Evolutionary conservation across 2,113 vertebrate genomes (phyloP).

Genomic region (Panurus biarmicus): DNA sequence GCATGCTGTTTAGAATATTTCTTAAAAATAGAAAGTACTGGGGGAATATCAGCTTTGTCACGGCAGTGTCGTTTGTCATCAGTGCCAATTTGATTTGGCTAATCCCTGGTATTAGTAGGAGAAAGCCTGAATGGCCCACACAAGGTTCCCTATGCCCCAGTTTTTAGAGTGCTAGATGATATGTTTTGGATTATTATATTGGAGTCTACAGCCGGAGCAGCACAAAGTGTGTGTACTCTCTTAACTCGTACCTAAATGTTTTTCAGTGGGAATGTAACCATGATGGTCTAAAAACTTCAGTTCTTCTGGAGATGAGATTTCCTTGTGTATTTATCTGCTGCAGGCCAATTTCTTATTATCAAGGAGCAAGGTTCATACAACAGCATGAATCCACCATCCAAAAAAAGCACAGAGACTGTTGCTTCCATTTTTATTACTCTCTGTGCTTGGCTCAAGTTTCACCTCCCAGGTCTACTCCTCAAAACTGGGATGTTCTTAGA

Average conservation of each 20-base stretch:
- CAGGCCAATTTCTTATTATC: not conserved
- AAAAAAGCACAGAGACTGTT: not conserved
- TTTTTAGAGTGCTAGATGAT: not conserved
- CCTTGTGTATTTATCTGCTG: not conserved
- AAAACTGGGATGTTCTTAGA: not conserved
- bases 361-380: not conserved
- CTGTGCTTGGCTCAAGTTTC: not conserved
- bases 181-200: not conserved
- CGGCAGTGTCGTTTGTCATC: fast-evolving
- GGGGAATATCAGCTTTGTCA: not conserved
- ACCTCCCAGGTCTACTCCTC: not conserved
- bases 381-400: not conserved
- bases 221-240: not conserved
- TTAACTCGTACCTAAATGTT: fast-evolving
- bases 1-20: not conserved
- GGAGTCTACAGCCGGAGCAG: not conserved
- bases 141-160: not conserved
- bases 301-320: not conserved
- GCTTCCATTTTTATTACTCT: not conserved
- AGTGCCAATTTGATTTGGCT: not conserved
- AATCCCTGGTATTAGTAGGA: not conserved
- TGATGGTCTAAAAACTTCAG: not conserved
- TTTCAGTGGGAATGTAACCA: not conserved
- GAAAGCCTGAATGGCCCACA: not conserved
- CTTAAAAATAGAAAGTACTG: not conserved